Evolutionary conservation across 1,140 invertebrate genomes (phyloP).

Genomic region (Bemisia tabaci): DNA sequence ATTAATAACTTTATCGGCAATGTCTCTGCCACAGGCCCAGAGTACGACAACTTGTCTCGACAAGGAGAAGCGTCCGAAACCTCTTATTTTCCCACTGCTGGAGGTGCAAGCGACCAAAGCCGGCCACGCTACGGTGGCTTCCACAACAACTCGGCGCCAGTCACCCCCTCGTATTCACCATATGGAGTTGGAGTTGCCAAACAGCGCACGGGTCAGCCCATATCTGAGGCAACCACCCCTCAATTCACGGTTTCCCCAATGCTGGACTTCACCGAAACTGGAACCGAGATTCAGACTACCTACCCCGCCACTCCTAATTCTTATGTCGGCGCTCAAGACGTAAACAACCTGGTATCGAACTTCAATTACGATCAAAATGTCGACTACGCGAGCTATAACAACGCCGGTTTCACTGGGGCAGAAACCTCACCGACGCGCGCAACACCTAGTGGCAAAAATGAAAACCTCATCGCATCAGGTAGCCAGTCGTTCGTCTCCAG

Average conservation of each 20-base stretch:
- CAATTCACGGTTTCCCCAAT: conserved; percentile 11
- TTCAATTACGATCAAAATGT: conserved; percentile 2
- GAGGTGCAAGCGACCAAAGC: conserved; percentile 21
- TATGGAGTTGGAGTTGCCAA: conserved; percentile 30
- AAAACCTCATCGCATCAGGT: conserved; percentile 21
- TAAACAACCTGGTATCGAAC: conserved; percentile 15
- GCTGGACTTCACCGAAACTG: conserved; percentile 11
- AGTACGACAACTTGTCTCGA: conserved; percentile 9
- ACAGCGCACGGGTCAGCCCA: conserved; percentile 11
- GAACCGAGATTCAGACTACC: not conserved
- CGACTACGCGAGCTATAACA: conserved; percentile 4
- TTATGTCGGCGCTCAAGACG: conserved; percentile 14
- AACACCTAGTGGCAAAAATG: conserved; percentile 14
- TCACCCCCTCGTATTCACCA: conserved; percentile 24
- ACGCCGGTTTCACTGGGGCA: not conserved
- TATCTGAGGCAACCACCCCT: not conserved
- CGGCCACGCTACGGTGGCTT: conserved; percentile 30
- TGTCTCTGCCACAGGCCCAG: conserved; percentile 10
- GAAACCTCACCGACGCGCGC: not conserved
- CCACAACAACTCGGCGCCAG: conserved; percentile 34
- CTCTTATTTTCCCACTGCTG: conserved; percentile 32
- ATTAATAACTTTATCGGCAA: conserved; percentile 13
- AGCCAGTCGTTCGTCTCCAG: conserved; percentile 26
- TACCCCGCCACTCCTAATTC: conserved; percentile 5
- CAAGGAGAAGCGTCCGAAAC: conserved; percentile 22